A percentile compares a stretch with the other conserved stretches of the same genome.
These are phyloP conservation scores for Strix uralensis DNA, from an alignment of 2,113 vertebrate species.

Conservation along the genomic window DNA sequence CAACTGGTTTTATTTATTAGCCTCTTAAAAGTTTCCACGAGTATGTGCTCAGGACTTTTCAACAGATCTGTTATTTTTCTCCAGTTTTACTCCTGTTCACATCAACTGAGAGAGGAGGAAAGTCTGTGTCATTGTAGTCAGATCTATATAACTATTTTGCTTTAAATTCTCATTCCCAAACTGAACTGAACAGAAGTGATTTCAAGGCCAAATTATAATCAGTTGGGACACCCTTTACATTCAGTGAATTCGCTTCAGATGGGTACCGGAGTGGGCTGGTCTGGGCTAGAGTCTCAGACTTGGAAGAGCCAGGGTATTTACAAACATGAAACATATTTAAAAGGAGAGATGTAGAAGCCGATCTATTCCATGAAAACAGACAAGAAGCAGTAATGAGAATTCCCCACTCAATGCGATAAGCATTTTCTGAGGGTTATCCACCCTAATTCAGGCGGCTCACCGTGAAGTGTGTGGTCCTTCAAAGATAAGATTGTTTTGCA, in stretches of 20 bases:
- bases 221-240: neutral
- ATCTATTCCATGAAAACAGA: neutral
- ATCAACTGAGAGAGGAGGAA: constrained; percentile 17
- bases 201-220: neutral
- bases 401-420: neutral
- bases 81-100: constrained; percentile 1
- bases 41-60: constrained; percentile 13
- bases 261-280: neutral
- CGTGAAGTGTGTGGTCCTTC: neutral
- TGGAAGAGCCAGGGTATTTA: neutral
- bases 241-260: neutral
- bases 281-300: neutral
- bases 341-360: neutral
- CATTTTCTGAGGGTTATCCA: neutral
- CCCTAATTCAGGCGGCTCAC: accelerated
- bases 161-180: neutral
- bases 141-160: neutral
- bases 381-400: neutral
- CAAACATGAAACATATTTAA: neutral
- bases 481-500: neutral
- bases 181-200: neutral
- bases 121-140: neutral
- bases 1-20: constrained; percentile 36
- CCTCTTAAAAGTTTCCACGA: constrained; percentile 53
- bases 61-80: constrained; percentile 41